Conservation (phyloP, 2,888 invertebrate genomes). For the Argyresthia goedartella region DNA sequence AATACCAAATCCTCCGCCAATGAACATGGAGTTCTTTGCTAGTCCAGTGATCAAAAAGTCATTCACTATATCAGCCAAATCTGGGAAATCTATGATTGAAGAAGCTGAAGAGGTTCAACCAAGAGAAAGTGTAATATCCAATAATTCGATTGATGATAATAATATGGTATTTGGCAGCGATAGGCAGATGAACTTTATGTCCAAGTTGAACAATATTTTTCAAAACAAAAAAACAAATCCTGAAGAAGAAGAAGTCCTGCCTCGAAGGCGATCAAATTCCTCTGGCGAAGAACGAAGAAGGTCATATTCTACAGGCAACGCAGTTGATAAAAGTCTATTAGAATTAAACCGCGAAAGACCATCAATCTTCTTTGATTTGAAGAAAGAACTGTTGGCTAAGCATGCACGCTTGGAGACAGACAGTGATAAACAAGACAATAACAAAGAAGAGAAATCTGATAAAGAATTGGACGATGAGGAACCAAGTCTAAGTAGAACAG, state of each 20-base stretch:
- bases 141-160: conserved; percentile 31
- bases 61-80: conserved; percentile 27
- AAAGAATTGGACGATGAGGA: not conserved
- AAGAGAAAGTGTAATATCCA: conserved; percentile 36
- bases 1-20: conserved; percentile 53
- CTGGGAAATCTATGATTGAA: conserved; percentile 13
- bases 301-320: conserved; percentile 50
- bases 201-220: conserved; percentile 50
- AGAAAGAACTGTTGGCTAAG: conserved; percentile 42
- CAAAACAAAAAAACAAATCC: conserved; percentile 34
- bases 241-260: conserved; percentile 5
- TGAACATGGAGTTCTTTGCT: conserved; percentile 35
- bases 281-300: conserved; percentile 31
- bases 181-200: conserved; percentile 49
- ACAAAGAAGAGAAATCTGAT: conserved; percentile 29
- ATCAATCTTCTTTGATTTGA: conserved; percentile 37
- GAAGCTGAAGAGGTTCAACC: conserved; percentile 25
- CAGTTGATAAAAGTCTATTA: conserved; percentile 28
- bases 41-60: conserved; percentile 27
- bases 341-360: conserved; percentile 28
- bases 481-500: conserved; percentile 38
- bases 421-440: conserved; percentile 19
- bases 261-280: conserved; percentile 35
- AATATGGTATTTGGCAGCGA: conserved; percentile 44
- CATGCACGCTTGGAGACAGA: conserved; percentile 31